Base-by-base conservation (phyloP, 92 coral and sea anemone species). In the Phenganax subtilis region DNA sequence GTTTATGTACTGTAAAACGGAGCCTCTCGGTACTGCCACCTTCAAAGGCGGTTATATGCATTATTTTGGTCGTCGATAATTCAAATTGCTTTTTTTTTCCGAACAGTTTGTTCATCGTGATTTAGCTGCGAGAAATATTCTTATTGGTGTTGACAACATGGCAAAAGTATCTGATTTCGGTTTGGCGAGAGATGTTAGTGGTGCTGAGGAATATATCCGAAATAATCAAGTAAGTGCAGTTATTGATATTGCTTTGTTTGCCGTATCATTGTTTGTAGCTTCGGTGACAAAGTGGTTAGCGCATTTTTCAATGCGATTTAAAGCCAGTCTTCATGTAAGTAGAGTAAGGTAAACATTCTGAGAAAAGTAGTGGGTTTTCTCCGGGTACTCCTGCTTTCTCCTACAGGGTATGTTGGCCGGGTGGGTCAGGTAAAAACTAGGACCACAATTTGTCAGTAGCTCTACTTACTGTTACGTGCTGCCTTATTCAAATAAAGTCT, bases 151-250 rank as follows among this genome's bases (percentile, higher is more conserved):
- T 14, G 89, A 91, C 55, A 61, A 89, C 88, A 84, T 88, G 20
- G 93, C 93, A 10, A 92, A 92, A 88, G 90, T 92, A 12, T 86
- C 97, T 70, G 97, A 91, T 77, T 91, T 91, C 84, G 97, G 97
- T 29, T 85, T 91, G 77, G 92, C 97, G 12, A 90, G 97, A 69
- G 91, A 89, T 77, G 76, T 91, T 10, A 80, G 84, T 8, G 66
- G 75, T n/a, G 85, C 88, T 66, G 97, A 92, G 27, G 80, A 88
- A 7, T 91, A 91, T 80, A 75, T 92, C 57, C 84, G 85, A 60
- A 79, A 88, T 16, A 72, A 89, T 29, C 89, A 75, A 93, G 97
- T 92, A 72, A 58, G 77, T 54, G 62, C 25, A 44, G 11, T n/a
- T 27, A 75, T 15, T 17, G 25, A 59, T 62, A 54, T 27, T 16